Conservation (phyloP, 1,140 invertebrate genomes). For the Drosophila varians region DNA sequence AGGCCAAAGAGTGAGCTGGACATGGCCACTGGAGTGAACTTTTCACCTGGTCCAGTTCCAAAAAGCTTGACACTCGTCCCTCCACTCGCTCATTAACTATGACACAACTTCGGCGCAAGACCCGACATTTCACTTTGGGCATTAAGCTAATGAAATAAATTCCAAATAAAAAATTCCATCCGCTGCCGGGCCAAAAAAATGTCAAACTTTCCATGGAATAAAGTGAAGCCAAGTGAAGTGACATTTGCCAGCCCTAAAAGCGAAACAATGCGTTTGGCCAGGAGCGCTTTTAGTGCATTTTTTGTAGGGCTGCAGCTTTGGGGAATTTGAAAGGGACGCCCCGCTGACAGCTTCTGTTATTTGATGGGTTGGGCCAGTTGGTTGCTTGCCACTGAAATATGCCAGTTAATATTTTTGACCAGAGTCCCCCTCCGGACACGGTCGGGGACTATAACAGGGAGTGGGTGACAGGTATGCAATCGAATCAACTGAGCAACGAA, state of each 20-base stretch:
- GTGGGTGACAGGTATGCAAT: constrained; percentile 42
- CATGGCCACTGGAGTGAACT: constrained; percentile 30
- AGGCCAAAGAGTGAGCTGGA: constrained; percentile 18
- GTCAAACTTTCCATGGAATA: constrained; percentile 16
- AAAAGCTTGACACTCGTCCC: constrained; percentile 42
- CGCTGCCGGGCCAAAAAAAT: constrained; percentile 20
- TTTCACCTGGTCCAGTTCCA: constrained; percentile 40
- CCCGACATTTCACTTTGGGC: constrained; percentile 53
- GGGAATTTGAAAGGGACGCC: constrained; percentile 22
- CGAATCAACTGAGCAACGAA: constrained; percentile 29
- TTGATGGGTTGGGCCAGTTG: constrained; percentile 48
- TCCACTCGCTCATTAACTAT: constrained; percentile 38
- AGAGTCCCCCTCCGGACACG: too few species aligned
- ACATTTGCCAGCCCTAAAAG: constrained; percentile 50
- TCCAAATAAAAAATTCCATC: constrained; percentile 45
- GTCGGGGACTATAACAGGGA: background rate
- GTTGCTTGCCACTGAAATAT: constrained; percentile 53
- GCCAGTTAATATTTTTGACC: constrained; percentile 55
- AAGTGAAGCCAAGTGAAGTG: constrained; percentile 27
- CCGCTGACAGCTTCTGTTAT: constrained; percentile 69
- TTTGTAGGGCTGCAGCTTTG: background rate
- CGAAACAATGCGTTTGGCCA: constrained; percentile 63
- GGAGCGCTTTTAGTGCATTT: constrained; percentile 21
- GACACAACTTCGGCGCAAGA: constrained; percentile 50
- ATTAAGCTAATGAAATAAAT: constrained; percentile 75